Conservation (phyloP, 2,888 invertebrate genomes). For the Kuschelorhynchus macadamiae region DNA sequence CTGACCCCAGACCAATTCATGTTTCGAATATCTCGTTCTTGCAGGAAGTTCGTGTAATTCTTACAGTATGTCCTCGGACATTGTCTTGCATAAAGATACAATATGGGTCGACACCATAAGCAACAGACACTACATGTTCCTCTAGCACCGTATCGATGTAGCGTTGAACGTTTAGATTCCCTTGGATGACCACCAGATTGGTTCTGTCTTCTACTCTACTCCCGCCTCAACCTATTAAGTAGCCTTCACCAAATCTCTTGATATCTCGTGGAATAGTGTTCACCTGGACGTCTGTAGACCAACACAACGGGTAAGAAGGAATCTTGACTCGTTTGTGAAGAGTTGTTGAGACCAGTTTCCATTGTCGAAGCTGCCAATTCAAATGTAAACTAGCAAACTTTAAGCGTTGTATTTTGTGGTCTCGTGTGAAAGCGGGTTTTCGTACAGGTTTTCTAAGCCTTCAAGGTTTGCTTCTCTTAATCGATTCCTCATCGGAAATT, state of each 20-base stretch:
- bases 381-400: slow-evolving; percentile 3
- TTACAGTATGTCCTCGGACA: background rate
- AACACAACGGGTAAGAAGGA: slow-evolving; percentile 7
- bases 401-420: slow-evolving; percentile 1
- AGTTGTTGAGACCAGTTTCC: background rate
- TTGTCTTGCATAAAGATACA: slow-evolving; percentile 9
- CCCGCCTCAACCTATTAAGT: slow-evolving; percentile 1
- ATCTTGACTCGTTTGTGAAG: slow-evolving; percentile 6
- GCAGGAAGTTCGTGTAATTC: background rate
- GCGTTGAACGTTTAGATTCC: background rate
- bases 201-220: slow-evolving; percentile 2
- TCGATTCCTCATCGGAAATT: slow-evolving; percentile 2
- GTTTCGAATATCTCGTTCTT: background rate
- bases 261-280: background rate
- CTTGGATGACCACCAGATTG: slow-evolving; percentile 9
- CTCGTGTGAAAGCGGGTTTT: slow-evolving; percentile 11
- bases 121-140: no score
- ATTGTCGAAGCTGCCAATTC: background rate
- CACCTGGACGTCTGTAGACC: background rate
- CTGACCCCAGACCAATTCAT: background rate
- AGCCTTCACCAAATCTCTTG: background rate
- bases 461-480: background rate
- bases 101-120: background rate
- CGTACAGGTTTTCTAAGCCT: slow-evolving; percentile 13
- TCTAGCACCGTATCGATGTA: no score